Conservation (phyloP, 2,888 invertebrate species). For the Allacma fusca region DNA sequence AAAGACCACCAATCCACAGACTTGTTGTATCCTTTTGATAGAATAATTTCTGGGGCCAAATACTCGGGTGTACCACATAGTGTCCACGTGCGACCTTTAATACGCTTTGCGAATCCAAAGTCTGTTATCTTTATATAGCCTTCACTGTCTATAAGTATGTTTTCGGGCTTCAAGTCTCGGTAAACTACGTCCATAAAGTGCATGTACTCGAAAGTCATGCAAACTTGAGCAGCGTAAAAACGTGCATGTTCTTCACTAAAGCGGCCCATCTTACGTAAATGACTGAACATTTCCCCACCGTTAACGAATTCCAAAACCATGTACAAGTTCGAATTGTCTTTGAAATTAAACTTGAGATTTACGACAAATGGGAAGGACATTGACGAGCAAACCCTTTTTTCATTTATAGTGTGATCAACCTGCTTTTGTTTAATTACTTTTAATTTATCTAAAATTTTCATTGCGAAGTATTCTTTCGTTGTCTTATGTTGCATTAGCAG, state of each 20-base stretch:
- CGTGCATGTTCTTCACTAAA: constrained; percentile 98
- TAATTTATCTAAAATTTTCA: constrained; percentile 99
- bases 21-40: constrained; percentile 67
- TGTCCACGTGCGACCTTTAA: constrained; percentile 99
- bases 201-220: constrained; percentile 98
- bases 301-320: constrained; percentile 99
- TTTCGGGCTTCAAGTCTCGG: constrained; percentile 97
- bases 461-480: constrained; percentile 67
- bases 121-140: constrained; percentile 98
- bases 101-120: constrained; percentile 98
- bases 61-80: constrained; percentile 98
- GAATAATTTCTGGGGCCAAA: constrained; percentile 72
- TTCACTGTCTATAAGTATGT: constrained; percentile 93
- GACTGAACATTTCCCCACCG: constrained; percentile 98
- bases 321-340: constrained; percentile 99
- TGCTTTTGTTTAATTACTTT: constrained; percentile 99
- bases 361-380: constrained; percentile 99
- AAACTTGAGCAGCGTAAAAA: constrained; percentile 99
- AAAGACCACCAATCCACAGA: constrained; percentile 66
- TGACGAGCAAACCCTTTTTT: constrained; percentile 98
- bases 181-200: constrained; percentile 99
- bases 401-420: constrained; percentile 99
- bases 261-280: constrained; percentile 95
- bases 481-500: constrained; percentile 88
- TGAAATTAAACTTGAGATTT: constrained; percentile 97